Conservation (phyloP, 2,113 vertebrate species). For the Puntigrus tetrazona region DNA sequence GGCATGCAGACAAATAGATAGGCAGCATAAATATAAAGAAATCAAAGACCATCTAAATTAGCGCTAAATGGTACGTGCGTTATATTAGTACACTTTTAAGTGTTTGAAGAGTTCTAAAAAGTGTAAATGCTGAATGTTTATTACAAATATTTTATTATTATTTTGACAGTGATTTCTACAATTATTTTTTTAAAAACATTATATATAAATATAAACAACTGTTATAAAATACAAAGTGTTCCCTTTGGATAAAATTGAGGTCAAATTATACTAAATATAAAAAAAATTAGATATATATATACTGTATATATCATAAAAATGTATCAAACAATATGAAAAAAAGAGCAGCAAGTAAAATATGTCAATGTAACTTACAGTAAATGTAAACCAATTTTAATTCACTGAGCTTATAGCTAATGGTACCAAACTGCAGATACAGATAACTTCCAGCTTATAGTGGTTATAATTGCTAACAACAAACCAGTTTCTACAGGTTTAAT, state of each 20-base stretch:
- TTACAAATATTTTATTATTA: background rate
- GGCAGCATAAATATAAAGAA: background rate
- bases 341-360: slow-evolving; percentile 10
- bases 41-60: background rate
- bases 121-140: background rate
- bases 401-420: background rate
- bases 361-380: background rate
- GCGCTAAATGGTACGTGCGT: background rate
- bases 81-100: background rate
- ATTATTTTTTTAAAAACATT: too few species aligned
- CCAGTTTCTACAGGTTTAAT: background rate
- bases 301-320: background rate
- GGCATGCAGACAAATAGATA: background rate
- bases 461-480: slow-evolving; percentile 6
- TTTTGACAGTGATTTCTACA: background rate
- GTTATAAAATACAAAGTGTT: slow-evolving; percentile 2
- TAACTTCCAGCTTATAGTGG: background rate
- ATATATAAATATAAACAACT: slow-evolving; percentile 13
- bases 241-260: too few species aligned
- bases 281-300: background rate
- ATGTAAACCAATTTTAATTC: slow-evolving; percentile 4
- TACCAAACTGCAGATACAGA: background rate
- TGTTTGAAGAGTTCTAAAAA: background rate
- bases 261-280: background rate
- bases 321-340: background rate